Percentiles rank a stretch among this genome's conserved stretches.
Evolutionary conservation across 2,113 vertebrate species (phyloP).

Genomic region (Sardina pilchardus): DNA sequence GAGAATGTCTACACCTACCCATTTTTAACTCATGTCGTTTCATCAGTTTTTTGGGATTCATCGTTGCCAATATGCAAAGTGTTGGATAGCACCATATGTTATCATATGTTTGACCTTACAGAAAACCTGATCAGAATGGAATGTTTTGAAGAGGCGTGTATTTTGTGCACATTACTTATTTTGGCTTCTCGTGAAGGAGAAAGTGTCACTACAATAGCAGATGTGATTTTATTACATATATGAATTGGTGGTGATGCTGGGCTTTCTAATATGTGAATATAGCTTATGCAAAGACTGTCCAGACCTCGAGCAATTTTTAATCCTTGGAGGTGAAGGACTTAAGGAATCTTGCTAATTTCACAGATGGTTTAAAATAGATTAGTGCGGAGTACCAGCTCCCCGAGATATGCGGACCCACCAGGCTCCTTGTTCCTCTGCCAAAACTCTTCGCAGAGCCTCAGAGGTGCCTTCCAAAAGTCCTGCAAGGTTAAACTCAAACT

Average conservation of each 20-base stretch:
- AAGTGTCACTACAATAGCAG: constrained; percentile 24
- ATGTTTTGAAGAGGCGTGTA: background rate
- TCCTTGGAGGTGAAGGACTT: constrained; percentile 84
- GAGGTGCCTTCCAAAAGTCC: constrained; percentile 82
- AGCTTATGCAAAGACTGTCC: constrained; percentile 59
- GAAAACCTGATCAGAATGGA: background rate
- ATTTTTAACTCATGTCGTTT: background rate
- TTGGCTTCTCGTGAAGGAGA: background rate
- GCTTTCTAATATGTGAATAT: constrained; percentile 58
- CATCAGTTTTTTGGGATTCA: background rate
- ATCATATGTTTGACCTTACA: background rate
- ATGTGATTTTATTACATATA: constrained; percentile 40
- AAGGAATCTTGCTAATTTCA: constrained; percentile 84
- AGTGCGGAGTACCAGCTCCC: constrained; percentile 78
- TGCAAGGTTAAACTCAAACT: constrained; percentile 84
- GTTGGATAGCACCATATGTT: background rate
- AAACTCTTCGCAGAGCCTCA: constrained; percentile 69
- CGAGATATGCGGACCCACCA: constrained; percentile 77
- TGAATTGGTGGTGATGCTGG: constrained; percentile 45
- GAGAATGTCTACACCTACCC: background rate
- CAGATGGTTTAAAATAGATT: constrained; percentile 88
- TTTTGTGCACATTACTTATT: background rate
- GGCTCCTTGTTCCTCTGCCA: constrained; percentile 80
- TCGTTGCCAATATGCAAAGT: background rate
- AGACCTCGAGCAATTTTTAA: constrained; percentile 74